Percentiles rank a stretch among this genome's conserved stretches.
Evolutionary conservation across 2,113 vertebrate species (phyloP).

Genomic region (Pyxicephalus adspersus): DNA sequence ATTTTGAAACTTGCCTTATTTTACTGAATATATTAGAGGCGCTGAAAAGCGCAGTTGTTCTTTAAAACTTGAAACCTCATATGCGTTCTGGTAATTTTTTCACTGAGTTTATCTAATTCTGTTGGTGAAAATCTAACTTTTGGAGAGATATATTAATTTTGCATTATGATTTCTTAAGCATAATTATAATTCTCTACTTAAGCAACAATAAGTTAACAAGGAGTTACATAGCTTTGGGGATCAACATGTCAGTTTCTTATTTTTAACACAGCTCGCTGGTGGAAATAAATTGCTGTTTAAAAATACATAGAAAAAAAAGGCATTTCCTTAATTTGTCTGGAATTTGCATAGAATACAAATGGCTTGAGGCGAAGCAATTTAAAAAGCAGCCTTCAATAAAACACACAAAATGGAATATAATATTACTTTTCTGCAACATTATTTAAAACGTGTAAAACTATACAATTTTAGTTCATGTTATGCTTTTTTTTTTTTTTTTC

Average conservation of each 20-base stretch:
- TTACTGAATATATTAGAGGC: too few relatives aligned
- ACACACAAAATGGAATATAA: neutral
- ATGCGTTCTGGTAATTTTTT: neutral
- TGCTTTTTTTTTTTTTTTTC: neutral
- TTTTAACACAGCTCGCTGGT: constrained; percentile 34
- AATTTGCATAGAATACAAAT: constrained; percentile 50
- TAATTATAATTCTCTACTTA: constrained; percentile 48
- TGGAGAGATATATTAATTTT: constrained; percentile 44
- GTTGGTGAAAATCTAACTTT: neutral
- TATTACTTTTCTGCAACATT: neutral
- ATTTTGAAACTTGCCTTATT: too few relatives aligned
- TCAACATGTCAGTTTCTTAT: constrained; percentile 37
- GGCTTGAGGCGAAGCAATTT: constrained; percentile 29
- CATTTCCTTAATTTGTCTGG: constrained; percentile 50
- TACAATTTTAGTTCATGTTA: neutral
- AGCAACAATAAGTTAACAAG: constrained; percentile 43
- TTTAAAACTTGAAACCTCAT: too few relatives aligned
- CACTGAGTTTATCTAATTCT: neutral
- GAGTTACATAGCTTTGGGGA: constrained; percentile 47
- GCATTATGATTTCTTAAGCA: constrained; percentile 27
- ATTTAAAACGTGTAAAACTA: neutral
- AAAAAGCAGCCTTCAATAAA: constrained; percentile 12
- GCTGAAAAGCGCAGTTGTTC: too few relatives aligned
- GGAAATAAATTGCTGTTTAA: constrained; percentile 54
- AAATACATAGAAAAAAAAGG: constrained; percentile 44